Percentiles rank a stretch among this genome's conserved stretches.
These are phyloP conservation scores for Meandrina meandrites DNA, from an alignment of 92 coral and sea anemone genomes.

Conservation along the genomic window DNA sequence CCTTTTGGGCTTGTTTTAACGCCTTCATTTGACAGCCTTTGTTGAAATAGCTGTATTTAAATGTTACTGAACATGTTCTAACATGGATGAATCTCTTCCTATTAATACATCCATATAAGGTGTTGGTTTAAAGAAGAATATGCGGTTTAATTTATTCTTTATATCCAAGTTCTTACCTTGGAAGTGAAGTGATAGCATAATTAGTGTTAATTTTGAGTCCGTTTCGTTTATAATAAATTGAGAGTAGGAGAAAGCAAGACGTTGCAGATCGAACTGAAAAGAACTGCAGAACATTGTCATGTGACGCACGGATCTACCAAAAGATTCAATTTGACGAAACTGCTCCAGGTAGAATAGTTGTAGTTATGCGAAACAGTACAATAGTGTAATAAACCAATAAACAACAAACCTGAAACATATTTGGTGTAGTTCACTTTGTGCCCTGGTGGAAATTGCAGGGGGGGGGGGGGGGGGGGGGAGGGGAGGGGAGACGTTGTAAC, in stretches of 20 bases:
- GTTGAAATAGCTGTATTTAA: background rate
- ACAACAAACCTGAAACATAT: too few relatives aligned
- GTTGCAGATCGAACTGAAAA: slow-evolving; percentile 1
- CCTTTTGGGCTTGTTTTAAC: too few relatives aligned
- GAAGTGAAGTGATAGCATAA: background rate
- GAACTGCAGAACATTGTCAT: slow-evolving; percentile 7
- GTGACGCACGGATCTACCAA: background rate
- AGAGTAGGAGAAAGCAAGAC: background rate
- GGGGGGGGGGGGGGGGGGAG: too few relatives aligned
- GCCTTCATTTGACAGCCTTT: too few relatives aligned
- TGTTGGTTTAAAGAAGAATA: background rate
- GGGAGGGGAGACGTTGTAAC: too few relatives aligned
- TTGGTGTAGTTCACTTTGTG: too few relatives aligned
- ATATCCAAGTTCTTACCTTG: background rate
- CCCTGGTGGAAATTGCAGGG: too few relatives aligned
- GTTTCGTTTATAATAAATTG: background rate
- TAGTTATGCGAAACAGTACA: background rate
- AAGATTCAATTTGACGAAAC: background rate
- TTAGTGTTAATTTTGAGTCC: background rate
- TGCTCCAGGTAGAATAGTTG: background rate
- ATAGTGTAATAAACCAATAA: background rate
- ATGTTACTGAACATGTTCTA: background rate
- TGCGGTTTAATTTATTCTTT: background rate
- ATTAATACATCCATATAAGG: background rate
- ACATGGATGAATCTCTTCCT: background rate